Base-by-base conservation (phyloP, 2,797 vertebrate species). In the Decapterus maruadsi region DNA sequence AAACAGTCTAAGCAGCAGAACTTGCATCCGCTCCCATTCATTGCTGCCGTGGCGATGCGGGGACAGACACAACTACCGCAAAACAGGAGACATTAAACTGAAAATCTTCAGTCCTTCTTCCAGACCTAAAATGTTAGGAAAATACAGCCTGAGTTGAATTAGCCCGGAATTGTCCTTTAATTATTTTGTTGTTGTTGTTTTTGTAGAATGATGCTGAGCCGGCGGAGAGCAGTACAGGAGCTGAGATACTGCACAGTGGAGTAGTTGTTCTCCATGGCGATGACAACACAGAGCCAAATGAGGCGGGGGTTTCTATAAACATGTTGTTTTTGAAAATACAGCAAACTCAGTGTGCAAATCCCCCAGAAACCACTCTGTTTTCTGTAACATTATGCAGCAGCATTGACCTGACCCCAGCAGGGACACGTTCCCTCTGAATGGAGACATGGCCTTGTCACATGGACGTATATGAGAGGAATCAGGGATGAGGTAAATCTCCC, bases 401-500 rank as follows among this genome's bases (percentile, higher is more conserved):
- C 57, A 51, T 16, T 48, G 43, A 62, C 73, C 4, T 67, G 64
- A 75, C 51, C 58, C 70, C 22, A 38, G 62, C 46, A 42, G 54
- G 45, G 38, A 77, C 74, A 55, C 20, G 45, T 70, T 75, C 53
- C 13, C 53, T 46, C 59, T 84, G 59, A 83, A 81, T 82, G 85
- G 61, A 69, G 66, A 10, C 72, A 75, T 51, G 76, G n/a, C 12
- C 11, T 22, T 54, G 80, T 88, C 89, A 89, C 85, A 45, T 91
- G 87, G 87, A 46, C 2, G 5, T 84, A 78, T 71, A 59, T 80
- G 67, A 88, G 70, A 83, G 58, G 71, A 88, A 69, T 80, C 77
- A 26, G 77, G 84, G 89, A 90, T 83, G 62, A 83, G 69, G 51
- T 83, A 84, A 90, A 90, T 91, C 89, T 89, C 77, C 9, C 3